These are phyloP conservation scores for Psilopsiagon aymara DNA, from an alignment of 2,113 vertebrate species.

Conservation along the genomic window DNA sequence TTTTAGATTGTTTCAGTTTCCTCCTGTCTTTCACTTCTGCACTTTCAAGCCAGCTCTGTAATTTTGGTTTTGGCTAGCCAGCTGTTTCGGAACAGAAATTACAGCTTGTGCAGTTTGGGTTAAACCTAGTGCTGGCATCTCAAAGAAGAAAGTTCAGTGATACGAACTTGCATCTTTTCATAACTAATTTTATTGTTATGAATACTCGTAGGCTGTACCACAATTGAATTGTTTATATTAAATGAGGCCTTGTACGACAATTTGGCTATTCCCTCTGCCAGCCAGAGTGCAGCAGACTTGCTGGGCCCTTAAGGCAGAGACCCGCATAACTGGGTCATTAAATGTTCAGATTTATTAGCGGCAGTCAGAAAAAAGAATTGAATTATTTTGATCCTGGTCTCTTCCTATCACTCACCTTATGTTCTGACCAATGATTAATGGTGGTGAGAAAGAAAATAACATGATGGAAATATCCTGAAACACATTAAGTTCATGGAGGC, in stretches of 20 bases:
- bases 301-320: neutral
- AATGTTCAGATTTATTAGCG: neutral
- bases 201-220: neutral
- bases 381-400: neutral
- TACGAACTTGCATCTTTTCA: neutral
- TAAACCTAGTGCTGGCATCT: neutral
- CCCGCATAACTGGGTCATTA: neutral
- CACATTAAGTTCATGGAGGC: fast-evolving
- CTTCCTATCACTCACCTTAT: neutral
- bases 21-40: neutral
- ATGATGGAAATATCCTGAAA: neutral
- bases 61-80: neutral
- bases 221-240: neutral
- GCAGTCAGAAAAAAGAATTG: neutral
- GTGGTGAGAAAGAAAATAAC: neutral
- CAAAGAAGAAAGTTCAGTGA: neutral
- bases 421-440: neutral
- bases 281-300: neutral
- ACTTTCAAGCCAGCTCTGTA: neutral
- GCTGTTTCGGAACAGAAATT: neutral
- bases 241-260: neutral
- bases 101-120: neutral
- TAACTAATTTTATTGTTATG: neutral
- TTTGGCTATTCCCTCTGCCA: neutral
- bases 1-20: neutral